Conservation (phyloP, 2,113 vertebrate species). For the Ivindomyrus marchei region DNA sequence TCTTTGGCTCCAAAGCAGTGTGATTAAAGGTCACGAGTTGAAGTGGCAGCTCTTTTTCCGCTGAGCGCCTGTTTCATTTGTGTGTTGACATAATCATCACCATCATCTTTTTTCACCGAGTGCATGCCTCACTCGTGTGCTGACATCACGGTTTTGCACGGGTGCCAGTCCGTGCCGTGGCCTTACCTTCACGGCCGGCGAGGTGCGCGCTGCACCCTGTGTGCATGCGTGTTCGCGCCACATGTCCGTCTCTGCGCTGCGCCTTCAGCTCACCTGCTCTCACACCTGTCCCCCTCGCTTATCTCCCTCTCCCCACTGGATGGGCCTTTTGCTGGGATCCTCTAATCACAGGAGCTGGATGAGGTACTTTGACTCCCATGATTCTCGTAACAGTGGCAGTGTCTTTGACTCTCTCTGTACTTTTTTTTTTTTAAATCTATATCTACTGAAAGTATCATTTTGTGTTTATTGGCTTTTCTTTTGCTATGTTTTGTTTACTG, state of each 20-base stretch:
- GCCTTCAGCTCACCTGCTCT: slow-evolving; percentile 44
- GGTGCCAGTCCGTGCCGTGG: neutral
- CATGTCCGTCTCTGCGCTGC: neutral
- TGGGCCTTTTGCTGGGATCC: slow-evolving; percentile 67
- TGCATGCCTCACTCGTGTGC: neutral
- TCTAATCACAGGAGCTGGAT: slow-evolving; percentile 92
- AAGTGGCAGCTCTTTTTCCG: neutral
- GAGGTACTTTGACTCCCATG: slow-evolving; percentile 75
- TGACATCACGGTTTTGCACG: neutral
- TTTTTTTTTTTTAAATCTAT: neutral
- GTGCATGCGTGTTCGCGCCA: slow-evolving; percentile 20
- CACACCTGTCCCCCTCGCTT: slow-evolving; percentile 42
- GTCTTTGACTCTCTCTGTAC: neutral
- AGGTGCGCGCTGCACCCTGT: neutral
- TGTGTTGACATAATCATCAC: neutral
- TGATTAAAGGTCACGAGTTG: neutral
- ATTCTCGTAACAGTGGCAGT: slow-evolving; percentile 1
- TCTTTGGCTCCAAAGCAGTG: neutral
- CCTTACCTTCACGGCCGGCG: neutral
- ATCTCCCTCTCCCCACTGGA: slow-evolving; percentile 66
- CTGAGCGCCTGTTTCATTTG: neutral
- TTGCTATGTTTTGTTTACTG: neutral
- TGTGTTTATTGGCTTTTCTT: neutral
- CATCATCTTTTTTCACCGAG: neutral
- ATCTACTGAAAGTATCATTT: neutral